These are phyloP conservation scores for Patella depressa DNA, from an alignment of 2,888 invertebrate species.

Conservation along the genomic window DNA sequence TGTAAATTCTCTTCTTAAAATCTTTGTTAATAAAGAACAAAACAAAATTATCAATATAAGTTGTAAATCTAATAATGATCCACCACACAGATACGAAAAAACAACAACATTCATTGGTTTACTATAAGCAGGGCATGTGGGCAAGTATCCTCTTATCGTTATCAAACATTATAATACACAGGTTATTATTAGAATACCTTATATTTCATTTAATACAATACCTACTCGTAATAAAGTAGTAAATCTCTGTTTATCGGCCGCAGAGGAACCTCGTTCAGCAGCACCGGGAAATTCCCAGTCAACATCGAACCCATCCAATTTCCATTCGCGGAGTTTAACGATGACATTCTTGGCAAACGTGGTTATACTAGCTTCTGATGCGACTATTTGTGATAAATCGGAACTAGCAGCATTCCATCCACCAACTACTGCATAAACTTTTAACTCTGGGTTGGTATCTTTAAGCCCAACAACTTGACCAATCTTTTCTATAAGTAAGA, in stretches of 20 bases:
- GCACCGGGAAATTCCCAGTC: slow-evolving; percentile 90
- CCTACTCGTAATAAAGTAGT: slow-evolving; percentile 2
- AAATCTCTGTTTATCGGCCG: slow-evolving; percentile 14
- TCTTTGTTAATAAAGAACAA: too few species aligned
- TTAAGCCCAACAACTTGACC: slow-evolving; percentile 39
- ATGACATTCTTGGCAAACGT: slow-evolving; percentile 39
- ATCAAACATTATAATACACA: too few species aligned
- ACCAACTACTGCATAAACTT: slow-evolving; percentile 50
- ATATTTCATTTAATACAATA: not conserved
- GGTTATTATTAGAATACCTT: not conserved
- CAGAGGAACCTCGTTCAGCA: slow-evolving; percentile 7
- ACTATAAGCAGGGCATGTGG: too few species aligned
- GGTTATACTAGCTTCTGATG: slow-evolving; percentile 39
- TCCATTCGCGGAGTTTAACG: slow-evolving; percentile 62
- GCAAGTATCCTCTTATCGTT: too few species aligned
- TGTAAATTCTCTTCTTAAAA: not conserved
- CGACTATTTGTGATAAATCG: slow-evolving; percentile 53
- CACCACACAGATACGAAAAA: too few species aligned
- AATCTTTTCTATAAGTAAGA: slow-evolving; percentile 19
- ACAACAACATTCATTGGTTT: too few species aligned
- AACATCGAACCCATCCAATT: slow-evolving; percentile 88
- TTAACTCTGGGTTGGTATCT: slow-evolving; percentile 45
- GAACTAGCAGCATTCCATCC: slow-evolving; percentile 53
- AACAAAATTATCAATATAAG: too few species aligned
- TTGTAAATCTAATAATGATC: too few species aligned